Base-by-base conservation (phyloP, 2,113 vertebrate species). In the Gadus chalcogrammus region DNA sequence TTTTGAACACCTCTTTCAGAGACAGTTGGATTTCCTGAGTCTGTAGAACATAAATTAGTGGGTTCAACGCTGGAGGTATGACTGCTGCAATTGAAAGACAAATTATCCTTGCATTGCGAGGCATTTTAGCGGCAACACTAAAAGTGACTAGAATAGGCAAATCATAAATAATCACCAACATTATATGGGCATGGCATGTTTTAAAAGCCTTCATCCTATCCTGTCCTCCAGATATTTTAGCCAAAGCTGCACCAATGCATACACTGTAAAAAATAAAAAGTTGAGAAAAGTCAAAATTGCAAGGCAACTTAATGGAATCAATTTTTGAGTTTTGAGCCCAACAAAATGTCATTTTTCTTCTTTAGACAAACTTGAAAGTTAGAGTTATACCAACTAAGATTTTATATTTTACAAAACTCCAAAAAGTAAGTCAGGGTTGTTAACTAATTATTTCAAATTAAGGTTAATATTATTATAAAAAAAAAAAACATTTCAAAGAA, bases 81-180 rank as follows among this genome's bases (percentile, higher is more conserved):
- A 65, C 48, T 12, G 72, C 0, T n/a, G 89, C 82, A 52, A 92
- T 61, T n/a, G 90, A 89, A 56, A 84, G 69, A 62, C 87, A 91
- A 27, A 92, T 75, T 55, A 92, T 90, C 48, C 91, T 76, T 55
- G 56, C 38, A 38, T 91, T 87, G 13, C 78, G 73, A 3, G 81
- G 18, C 31, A 85, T 83, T 61, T 61, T 22, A 4, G n/a, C 27
- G 74, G 71, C 7, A 18, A 76, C 17, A 20, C 22, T 6, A 69
- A 62, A 73, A 13, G 78, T 74, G 6, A 59, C 67, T n/a, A 74
- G 31, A 63, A 63, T 16, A 2, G 79, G 79, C 3, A 81, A 27
- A 22, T 67, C 78, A 65, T 69, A 78, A 15, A 80, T 59, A 3
- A 48, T 31, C n/a, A 80, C 78, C 8, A 80, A 17, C 11, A 75